Evolutionary conservation across 2,888 invertebrate species (phyloP).

Genomic region (Griposia aprilina): DNA sequence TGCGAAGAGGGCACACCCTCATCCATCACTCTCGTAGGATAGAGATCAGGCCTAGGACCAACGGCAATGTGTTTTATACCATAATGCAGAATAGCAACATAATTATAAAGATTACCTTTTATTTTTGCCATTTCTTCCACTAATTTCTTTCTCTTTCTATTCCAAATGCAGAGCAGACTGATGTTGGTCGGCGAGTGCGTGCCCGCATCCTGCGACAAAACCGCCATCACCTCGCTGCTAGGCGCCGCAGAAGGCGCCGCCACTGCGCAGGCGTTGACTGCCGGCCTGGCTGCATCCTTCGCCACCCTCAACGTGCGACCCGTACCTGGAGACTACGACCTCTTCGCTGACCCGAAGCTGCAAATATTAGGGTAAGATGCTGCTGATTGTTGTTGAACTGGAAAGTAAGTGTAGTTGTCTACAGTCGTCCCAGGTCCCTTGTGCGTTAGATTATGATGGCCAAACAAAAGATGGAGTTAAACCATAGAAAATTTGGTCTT

Average conservation of each 20-base stretch:
- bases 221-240: slow-evolving; percentile 87
- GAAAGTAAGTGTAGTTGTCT: background rate
- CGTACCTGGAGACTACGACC: slow-evolving; percentile 93
- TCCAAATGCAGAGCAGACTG: slow-evolving; percentile 90
- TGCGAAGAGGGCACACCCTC: background rate
- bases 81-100: background rate
- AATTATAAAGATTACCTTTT: background rate
- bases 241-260: slow-evolving; percentile 80
- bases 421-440: background rate
- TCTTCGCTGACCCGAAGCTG: slow-evolving; percentile 92
- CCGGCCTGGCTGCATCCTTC: slow-evolving; percentile 85
- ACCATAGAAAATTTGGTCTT: slow-evolving; percentile 23
- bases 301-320: slow-evolving; percentile 91
- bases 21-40: background rate
- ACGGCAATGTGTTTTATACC: background rate
- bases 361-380: slow-evolving; percentile 91
- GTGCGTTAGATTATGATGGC: background rate
- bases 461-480: slow-evolving; percentile 11
- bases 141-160: slow-evolving; percentile 4
- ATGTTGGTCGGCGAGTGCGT: slow-evolving; percentile 94
- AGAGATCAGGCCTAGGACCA: background rate
- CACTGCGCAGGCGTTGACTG: slow-evolving; percentile 74
- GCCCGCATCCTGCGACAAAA: slow-evolving; percentile 92
- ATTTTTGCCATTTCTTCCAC: background rate
- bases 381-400: background rate